These are phyloP conservation scores for Liolophura sinensis DNA, from an alignment of 1,140 invertebrate genomes.

Conservation along the genomic window DNA sequence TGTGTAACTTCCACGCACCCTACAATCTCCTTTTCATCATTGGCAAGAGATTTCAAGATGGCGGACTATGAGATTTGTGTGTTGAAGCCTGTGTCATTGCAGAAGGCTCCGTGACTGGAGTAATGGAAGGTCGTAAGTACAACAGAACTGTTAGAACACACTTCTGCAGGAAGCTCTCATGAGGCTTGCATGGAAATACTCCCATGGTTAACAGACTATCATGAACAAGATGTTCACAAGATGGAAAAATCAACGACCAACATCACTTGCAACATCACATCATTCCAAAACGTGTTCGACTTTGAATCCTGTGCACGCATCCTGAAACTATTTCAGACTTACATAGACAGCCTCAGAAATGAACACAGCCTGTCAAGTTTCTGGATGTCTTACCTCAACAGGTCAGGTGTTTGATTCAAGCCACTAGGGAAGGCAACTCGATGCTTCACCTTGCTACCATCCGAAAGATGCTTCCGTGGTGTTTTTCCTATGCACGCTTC, in stretches of 20 bases:
- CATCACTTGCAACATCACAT: too few species aligned
- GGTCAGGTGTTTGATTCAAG: neutral
- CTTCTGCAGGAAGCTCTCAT: too few species aligned
- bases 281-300: too few species aligned
- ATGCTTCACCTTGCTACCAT: neutral
- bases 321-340: neutral
- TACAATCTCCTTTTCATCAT: conserved; percentile 25
- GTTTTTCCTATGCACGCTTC: too few species aligned
- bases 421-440: conserved; percentile 3
- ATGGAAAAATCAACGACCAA: too few species aligned
- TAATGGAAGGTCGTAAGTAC: conserved; percentile 30
- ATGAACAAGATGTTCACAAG: too few species aligned
- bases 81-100: conserved; percentile 30
- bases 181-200: too few species aligned
- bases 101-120: conserved; percentile 21
- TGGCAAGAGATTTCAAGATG: conserved; percentile 30
- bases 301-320: neutral
- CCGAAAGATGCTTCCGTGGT: conserved; percentile 1
- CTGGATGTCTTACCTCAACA: conserved; percentile 1
- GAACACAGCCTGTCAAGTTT: neutral
- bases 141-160: conserved; percentile 28
- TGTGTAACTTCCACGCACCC: conserved; percentile 30
- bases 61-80: conserved; percentile 23
- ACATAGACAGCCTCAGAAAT: neutral
- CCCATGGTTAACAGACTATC: too few species aligned